phyloP scores from a whole-genome alignment of 2,797 vertebrate species.

The Menidia menidia region DNA sequence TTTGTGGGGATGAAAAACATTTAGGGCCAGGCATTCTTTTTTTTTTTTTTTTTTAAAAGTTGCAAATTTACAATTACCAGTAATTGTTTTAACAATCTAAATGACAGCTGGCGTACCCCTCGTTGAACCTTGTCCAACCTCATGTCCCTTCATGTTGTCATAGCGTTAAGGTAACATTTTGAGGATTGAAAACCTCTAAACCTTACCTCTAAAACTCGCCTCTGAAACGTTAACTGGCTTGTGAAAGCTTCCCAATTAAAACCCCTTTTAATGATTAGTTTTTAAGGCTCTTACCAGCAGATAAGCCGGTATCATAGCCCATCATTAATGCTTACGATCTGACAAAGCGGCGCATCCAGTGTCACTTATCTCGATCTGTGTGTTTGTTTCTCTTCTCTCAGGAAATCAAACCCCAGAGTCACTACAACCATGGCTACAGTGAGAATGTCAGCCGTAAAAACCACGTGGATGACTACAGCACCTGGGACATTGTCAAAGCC shows the following conservation, averaged over 20 bases:
- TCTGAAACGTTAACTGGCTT: too few relatives aligned
- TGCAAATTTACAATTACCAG: too few relatives aligned
- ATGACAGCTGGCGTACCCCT: too few relatives aligned
- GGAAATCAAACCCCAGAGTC: constrained; percentile 97
- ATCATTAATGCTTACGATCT: background rate
- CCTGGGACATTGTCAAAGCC: constrained; percentile 99
- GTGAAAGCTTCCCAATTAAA: too few relatives aligned
- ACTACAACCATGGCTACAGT: constrained; percentile 96
- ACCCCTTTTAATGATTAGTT: background rate
- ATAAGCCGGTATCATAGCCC: background rate
- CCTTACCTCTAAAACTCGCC: too few relatives aligned
- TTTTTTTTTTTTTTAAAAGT: background rate
- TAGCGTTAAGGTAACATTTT: too few relatives aligned
- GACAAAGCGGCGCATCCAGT: background rate
- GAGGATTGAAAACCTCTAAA: too few relatives aligned
- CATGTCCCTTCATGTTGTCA: too few relatives aligned
- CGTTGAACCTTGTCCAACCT: too few relatives aligned
- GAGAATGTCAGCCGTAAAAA: constrained; percentile 93
- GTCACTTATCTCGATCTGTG: background rate
- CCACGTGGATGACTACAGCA: constrained; percentile 97
- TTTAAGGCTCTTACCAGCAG: background rate
- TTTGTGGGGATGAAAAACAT: too few relatives aligned
- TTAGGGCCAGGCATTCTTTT: background rate
- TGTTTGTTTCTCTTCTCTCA: constrained; percentile 45
- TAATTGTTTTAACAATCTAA: too few relatives aligned